Conservation (phyloP, 2,888 invertebrate genomes). For the Ectemnius cavifrons region DNA sequence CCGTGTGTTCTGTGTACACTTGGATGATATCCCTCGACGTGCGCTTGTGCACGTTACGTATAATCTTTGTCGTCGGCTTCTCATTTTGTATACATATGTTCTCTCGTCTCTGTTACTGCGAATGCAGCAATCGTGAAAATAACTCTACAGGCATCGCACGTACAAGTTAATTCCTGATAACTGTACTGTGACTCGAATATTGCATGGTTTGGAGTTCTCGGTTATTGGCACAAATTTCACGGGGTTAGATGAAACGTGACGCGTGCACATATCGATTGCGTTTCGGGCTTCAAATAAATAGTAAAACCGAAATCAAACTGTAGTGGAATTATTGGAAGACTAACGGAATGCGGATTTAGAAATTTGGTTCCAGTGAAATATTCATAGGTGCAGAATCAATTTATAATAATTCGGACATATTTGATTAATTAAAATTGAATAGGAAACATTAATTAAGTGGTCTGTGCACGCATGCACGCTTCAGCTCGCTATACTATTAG, state of each 20-base stretch:
- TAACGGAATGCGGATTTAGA: too few species aligned
- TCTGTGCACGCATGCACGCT: conserved; percentile 4
- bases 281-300: too few species aligned
- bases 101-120: neutral
- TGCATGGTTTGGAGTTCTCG: conserved; percentile 57
- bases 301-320: too few species aligned
- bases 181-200: conserved; percentile 64
- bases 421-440: too few species aligned
- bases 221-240: conserved; percentile 59
- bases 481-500: conserved; percentile 20
- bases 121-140: conserved; percentile 59
- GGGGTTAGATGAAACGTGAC: conserved; percentile 33
- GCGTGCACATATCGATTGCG: neutral
- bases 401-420: too few species aligned
- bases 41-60: too few species aligned
- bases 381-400: too few species aligned
- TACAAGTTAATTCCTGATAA: conserved; percentile 48
- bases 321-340: too few species aligned
- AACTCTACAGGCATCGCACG: conserved; percentile 68
- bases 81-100: conserved; percentile 41
- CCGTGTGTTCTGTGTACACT: too few species aligned
- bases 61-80: neutral
- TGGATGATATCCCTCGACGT: too few species aligned
- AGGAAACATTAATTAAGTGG: too few species aligned
- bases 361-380: too few species aligned